Conservation (phyloP, 2,113 vertebrate genomes). For the Psophia crepitans region DNA sequence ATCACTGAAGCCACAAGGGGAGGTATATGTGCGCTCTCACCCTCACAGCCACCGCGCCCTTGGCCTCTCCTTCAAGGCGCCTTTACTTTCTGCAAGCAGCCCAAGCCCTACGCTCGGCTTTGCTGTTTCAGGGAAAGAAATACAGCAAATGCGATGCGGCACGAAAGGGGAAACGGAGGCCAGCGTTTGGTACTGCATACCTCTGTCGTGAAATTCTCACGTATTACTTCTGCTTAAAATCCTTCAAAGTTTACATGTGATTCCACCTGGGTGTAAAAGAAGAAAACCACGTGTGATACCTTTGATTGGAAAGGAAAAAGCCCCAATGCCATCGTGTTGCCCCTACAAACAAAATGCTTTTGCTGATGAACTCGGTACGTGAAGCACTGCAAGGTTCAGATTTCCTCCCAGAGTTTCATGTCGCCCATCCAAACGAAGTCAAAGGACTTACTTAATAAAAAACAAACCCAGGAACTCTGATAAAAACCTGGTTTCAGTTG, state of each 20-base stretch:
- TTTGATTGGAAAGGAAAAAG: not conserved
- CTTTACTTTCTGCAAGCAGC: not conserved
- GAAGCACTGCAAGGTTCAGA: not conserved
- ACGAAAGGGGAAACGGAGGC: not conserved
- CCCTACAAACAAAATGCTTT: not conserved
- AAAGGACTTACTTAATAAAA: not conserved
- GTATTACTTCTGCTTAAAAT: not conserved
- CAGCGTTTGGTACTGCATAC: not conserved
- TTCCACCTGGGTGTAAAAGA: not conserved
- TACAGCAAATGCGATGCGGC: not conserved
- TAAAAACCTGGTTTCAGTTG: not conserved
- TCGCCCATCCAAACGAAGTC: not conserved
- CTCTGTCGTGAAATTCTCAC: not conserved
- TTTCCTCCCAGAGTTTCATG: not conserved
- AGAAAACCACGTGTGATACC: not conserved
- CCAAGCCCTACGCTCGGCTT: not conserved
- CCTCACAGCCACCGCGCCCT: too few species aligned
- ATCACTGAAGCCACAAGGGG: not conserved
- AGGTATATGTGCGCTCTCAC: too few species aligned
- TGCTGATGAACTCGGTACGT: not conserved
- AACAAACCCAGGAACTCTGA: not conserved
- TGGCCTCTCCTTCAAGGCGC: not conserved
- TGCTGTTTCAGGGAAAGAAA: not conserved
- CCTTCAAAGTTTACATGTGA: not conserved
- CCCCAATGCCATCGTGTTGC: accelerated